Conservation (phyloP, 2,797 vertebrate genomes). For the Semaprochilodus insignis region DNA sequence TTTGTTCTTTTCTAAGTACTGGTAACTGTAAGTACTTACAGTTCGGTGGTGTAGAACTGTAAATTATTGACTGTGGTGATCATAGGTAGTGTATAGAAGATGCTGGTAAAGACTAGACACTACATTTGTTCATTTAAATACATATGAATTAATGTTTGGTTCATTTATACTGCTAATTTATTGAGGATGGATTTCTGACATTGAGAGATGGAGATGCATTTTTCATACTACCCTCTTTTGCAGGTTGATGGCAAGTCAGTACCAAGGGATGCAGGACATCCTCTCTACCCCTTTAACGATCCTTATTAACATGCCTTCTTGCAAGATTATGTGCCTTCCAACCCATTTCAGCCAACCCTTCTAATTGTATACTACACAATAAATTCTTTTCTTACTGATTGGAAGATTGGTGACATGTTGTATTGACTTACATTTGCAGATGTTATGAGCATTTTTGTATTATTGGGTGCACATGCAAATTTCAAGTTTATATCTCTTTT, state of each 20-base stretch:
- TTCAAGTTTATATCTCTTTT: too few species aligned
- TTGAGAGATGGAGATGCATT: background rate
- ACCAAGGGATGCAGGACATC: slow-evolving; percentile 90
- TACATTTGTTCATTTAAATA: background rate
- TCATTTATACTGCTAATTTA: too few species aligned
- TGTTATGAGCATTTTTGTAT: background rate
- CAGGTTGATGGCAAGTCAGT: slow-evolving; percentile 88
- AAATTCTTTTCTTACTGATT: slow-evolving; percentile 43
- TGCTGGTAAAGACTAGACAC: too few species aligned
- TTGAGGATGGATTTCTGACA: background rate
- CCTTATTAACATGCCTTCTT: slow-evolving; percentile 81
- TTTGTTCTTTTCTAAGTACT: too few species aligned
- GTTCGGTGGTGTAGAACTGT: too few species aligned
- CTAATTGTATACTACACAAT: slow-evolving; percentile 43
- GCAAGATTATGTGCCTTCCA: slow-evolving; percentile 73
- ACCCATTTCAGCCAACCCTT: background rate
- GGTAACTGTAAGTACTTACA: too few species aligned
- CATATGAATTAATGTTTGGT: too few species aligned
- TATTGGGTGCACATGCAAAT: too few species aligned
- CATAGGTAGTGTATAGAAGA: too few species aligned
- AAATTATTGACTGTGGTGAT: too few species aligned
- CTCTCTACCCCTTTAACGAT: slow-evolving; percentile 93
- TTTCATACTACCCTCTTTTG: slow-evolving; percentile 58
- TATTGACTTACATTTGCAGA: background rate
- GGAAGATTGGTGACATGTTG: slow-evolving; percentile 11